phyloP scores from a whole-genome alignment of 2,113 vertebrate species.

The Cervus canadensis region DNA sequence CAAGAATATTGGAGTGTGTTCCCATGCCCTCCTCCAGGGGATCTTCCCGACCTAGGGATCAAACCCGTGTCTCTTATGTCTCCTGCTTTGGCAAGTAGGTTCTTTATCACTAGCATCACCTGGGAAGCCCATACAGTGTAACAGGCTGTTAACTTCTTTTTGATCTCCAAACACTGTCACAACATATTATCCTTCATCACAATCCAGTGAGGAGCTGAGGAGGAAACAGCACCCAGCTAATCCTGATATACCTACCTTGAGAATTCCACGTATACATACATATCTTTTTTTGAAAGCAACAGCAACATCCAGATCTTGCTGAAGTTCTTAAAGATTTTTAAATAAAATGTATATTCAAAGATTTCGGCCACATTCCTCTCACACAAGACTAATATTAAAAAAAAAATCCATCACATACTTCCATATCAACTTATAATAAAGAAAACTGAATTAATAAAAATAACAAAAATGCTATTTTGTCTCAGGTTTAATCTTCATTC shows the following conservation, averaged over 20 bases:
- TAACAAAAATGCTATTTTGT: slow-evolving; percentile 27
- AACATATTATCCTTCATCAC: not conserved
- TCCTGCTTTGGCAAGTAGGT: not conserved
- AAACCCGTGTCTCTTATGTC: not conserved
- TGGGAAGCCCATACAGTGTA: not conserved
- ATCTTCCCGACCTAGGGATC: not conserved
- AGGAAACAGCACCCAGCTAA: not conserved
- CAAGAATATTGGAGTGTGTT: not conserved
- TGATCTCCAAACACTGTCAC: not conserved
- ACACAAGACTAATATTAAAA: not conserved
- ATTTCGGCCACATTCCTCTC: slow-evolving; percentile 16
- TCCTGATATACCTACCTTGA: not conserved
- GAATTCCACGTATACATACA: not conserved
- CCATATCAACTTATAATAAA: slow-evolving; percentile 48
- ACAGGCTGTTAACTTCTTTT: not conserved
- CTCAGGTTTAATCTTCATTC: slow-evolving; percentile 53
- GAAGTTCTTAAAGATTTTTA: not conserved
- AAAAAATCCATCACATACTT: not conserved
- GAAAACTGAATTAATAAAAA: slow-evolving; percentile 55
- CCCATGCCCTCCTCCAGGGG: not conserved
- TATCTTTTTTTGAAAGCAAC: not conserved
- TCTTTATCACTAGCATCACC: not conserved
- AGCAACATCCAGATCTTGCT: not conserved
- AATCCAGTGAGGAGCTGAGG: not conserved
- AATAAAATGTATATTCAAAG: slow-evolving; percentile 32